These are phyloP conservation scores for Corynorhinus townsendii DNA, from an alignment of 2,113 vertebrate genomes.

Conservation along the genomic window DNA sequence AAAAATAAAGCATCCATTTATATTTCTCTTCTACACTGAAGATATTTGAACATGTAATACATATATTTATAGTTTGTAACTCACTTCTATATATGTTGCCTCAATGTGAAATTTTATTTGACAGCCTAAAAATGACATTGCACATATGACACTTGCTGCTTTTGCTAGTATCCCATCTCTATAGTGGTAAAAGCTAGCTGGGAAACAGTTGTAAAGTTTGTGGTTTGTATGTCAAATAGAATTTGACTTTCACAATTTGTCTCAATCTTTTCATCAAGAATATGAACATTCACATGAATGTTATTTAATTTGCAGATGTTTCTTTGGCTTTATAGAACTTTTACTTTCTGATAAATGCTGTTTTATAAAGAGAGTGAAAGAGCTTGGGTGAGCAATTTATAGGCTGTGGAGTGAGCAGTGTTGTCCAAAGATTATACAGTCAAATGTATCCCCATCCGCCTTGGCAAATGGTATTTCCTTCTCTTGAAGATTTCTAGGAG, in stretches of 20 bases:
- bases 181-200: neutral
- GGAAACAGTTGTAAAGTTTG: neutral
- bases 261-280: neutral
- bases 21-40: neutral
- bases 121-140: constrained; percentile 24
- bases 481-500: neutral
- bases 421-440: neutral
- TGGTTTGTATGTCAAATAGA: neutral
- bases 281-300: neutral
- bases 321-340: constrained; percentile 7
- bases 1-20: constrained; percentile 8
- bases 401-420: neutral
- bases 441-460: neutral
- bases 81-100: constrained; percentile 31
- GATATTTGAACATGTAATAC: neutral
- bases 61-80: constrained; percentile 26
- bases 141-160: neutral
- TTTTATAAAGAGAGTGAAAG: neutral
- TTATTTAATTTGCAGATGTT: neutral
- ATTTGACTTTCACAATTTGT: constrained; percentile 5
- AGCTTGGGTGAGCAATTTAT: neutral
- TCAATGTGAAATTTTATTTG: constrained; percentile 31
- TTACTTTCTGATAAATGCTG: constrained; percentile 3
- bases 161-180: constrained; percentile 15
- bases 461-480: neutral